Evolutionary conservation across 2,113 vertebrate species (phyloP), one percentile per base, ranked within the genome.

Genomic region (Colaptes auratus): DNA sequence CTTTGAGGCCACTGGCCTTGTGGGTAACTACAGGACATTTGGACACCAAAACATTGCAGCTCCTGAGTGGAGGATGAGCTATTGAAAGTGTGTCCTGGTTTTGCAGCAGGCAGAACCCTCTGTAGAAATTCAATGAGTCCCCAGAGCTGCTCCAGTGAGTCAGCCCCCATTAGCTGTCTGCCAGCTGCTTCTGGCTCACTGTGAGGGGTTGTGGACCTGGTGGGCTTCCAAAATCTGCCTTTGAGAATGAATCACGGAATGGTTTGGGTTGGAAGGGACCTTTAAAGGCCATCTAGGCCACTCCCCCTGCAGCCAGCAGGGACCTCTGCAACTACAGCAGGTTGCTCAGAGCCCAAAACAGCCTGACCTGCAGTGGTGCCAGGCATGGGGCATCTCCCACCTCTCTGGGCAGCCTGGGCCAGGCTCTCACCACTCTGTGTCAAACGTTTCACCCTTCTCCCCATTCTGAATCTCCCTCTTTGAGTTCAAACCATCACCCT

Each of bases 1-100:
- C 64, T 56, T 28, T 15, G 33, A 28, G 19, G 33, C 18, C 0
- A 2, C 52, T 31, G 44, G 23, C 5, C 3, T 23, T 1, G 7
- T 35, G 56, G 13, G 24, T 27, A 14, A 36, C 63, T 56, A 5
- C 36, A 7, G 65, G 44, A 3, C 30, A 1, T 15, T 44, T 48
- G 58, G 48, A 9, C 7, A 2, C 42, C 0, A 7, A 10, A 61
- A 19, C 0, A 9, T 30, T 48, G 39, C 65, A 17, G 17, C 65
- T 52, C 69, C 15, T 58, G 25, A 19, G 64, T 72, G 72, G 73
- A 59, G 70, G 61, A 60, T 42, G 72, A 80, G 42, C 33, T 1
- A 3, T 28, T 25, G 19, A 74, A 53, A 5, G 39, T 11, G 61
- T 5, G 19, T n/a, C 63, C 65, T 89, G 67, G 42, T 67, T 87